Evolutionary conservation across 1,140 invertebrate genomes (phyloP), one percentile per base, ranked within the genome.

Genomic region (Xylocopa sonorina): DNA sequence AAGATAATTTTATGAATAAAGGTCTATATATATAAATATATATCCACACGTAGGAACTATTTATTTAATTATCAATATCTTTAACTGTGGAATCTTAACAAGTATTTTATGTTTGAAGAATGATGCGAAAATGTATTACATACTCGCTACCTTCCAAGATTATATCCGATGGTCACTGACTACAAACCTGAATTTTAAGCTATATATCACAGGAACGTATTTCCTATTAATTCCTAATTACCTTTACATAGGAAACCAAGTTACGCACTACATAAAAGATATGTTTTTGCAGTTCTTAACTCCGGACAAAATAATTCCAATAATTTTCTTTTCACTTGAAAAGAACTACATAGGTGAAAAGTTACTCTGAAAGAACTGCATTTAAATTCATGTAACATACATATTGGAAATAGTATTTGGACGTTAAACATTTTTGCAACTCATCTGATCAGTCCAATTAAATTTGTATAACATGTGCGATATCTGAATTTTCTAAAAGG

Each of bases 1-100:
- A 55, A 62, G 80, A n/a, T 83, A 67, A 87, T 87, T 86, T 81
- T 81, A 85, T 80, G 72, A 87, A 87, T 87, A 87, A 87, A 87
- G 79, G 55, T 74, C 48, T 85, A 78, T 76, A 81, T 27, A 43
- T 69, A 66, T 85, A 78, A 73, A 81, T 27, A 43, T 69, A 66
- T 51, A 53, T 58, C 10, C 51, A 66, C 48, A 53, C 18, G 21
- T 67, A 64, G 66, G 41, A 38, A 69, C 18, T 32, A 68, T 43
- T 71, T 34, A 60, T 74, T 80, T 71, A 63, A 66, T 67, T 60
- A 57, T 43, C 43, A 14, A 60, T 50, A 34, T 62, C 57, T 21
- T 43, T 29, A 34, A 4, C 34, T 34, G 2, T 51, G 12, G 27
- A 50, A 43, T 34, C 24, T 43, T 73, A 38, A 10, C 21, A 43